Evolutionary conservation across 2,797 vertebrate genomes (phyloP).

Genomic region (Todus mexicanus): DNA sequence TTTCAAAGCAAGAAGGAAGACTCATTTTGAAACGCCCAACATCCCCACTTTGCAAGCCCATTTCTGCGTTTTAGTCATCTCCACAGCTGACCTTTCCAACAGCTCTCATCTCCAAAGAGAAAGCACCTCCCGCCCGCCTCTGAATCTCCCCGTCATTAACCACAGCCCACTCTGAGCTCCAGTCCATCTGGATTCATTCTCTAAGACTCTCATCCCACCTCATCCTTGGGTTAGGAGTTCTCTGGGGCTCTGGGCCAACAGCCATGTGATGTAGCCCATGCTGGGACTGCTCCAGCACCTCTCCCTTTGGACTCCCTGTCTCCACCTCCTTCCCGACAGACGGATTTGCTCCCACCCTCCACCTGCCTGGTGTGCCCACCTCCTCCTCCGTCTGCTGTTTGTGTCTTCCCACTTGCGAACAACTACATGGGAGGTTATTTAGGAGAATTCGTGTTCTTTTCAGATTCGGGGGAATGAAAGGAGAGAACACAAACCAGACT

Average conservation of each 20-base stretch:
- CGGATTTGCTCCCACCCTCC: conserved; percentile 44
- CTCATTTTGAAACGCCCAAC: background rate
- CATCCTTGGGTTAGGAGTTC: background rate
- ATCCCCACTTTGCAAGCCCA: background rate
- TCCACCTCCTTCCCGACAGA: background rate
- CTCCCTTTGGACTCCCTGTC: background rate
- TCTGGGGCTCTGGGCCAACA: background rate
- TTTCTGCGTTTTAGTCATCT: background rate
- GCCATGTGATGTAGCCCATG: background rate
- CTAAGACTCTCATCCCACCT: background rate
- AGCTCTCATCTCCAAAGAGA: background rate
- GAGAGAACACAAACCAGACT: background rate
- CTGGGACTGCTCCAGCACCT: background rate
- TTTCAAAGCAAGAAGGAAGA: background rate
- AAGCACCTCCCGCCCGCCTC: background rate
- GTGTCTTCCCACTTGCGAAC: conserved; percentile 16
- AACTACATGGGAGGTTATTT: background rate
- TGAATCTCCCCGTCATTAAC: background rate
- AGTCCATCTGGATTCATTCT: background rate
- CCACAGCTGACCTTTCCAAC: background rate
- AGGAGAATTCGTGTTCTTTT: background rate
- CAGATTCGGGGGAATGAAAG: background rate
- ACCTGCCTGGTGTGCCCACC: conserved; percentile 14
- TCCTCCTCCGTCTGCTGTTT: conserved; percentile 54
- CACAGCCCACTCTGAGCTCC: background rate